phyloP scores from a whole-genome alignment of 2,888 invertebrate species.

The Herminia tarsipennalis region DNA sequence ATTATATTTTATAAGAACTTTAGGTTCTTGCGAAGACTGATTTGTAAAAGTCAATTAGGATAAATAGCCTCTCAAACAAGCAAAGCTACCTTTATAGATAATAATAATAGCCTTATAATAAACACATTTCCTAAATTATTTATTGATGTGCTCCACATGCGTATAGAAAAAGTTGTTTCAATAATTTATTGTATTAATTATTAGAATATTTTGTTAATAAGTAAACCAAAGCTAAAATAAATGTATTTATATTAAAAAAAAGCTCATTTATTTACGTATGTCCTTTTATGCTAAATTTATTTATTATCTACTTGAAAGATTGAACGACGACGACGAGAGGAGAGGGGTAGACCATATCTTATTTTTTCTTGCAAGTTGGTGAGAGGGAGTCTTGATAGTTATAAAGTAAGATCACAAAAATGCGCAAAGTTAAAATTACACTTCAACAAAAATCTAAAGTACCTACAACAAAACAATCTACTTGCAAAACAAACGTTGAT shows the following conservation, averaged over 20 bases:
- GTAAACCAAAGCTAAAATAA: conserved; percentile 63
- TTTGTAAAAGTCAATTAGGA: conserved; percentile 48
- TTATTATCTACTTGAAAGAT: too few species aligned
- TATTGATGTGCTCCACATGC: conserved; percentile 13
- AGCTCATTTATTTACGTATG: conserved; percentile 11
- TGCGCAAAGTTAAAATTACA: too few species aligned
- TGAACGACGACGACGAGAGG: too few species aligned
- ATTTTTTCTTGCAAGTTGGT: too few species aligned
- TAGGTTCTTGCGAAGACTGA: conserved; percentile 46
- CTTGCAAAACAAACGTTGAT: too few species aligned
- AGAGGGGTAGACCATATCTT: too few species aligned
- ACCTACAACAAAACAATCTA: too few species aligned
- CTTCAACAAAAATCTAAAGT: too few species aligned
- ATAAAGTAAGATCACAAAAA: too few species aligned
- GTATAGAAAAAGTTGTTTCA: conserved; percentile 23
- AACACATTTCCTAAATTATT: conserved; percentile 9
- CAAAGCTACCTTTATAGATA: conserved; percentile 6
- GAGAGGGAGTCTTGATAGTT: too few species aligned
- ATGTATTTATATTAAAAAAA: conserved; percentile 34
- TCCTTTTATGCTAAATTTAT: not conserved
- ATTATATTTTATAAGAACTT: conserved; percentile 15
- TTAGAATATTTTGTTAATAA: conserved; percentile 37
- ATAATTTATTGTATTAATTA: conserved; percentile 38
- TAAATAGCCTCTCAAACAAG: conserved; percentile 27
- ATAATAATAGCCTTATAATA: conserved; percentile 14